phyloP scores from a whole-genome alignment of 2,888 invertebrate species.

The Acrobasis suavella region DNA sequence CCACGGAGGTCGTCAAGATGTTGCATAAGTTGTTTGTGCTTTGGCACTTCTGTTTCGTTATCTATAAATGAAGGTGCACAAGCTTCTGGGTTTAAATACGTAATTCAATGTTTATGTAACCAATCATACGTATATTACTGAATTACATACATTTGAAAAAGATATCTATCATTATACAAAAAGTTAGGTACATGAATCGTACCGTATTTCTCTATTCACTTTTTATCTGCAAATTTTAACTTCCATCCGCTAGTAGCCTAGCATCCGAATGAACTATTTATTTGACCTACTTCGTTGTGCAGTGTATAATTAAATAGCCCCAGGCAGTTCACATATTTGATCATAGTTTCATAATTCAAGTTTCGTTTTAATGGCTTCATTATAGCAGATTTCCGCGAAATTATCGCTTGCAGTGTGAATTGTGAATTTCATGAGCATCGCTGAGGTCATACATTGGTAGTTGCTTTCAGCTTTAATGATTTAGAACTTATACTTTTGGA shows the following conservation, averaged over 20 bases:
- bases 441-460: not conserved
- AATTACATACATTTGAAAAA: too few relatives aligned
- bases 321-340: constrained; percentile 19
- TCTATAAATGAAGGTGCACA: too few relatives aligned
- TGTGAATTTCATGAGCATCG: not conserved
- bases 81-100: too few relatives aligned
- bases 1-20: too few relatives aligned
- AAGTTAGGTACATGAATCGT: too few relatives aligned
- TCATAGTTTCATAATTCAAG: constrained; percentile 17
- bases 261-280: constrained; percentile 17
- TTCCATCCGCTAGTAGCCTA: not conserved
- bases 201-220: not conserved
- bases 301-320: constrained; percentile 22
- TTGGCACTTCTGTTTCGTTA: too few relatives aligned
- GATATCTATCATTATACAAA: too few relatives aligned
- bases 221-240: not conserved
- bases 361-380: constrained; percentile 17
- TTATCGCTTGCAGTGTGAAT: constrained; percentile 3
- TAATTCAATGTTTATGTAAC: too few relatives aligned
- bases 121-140: too few relatives aligned
- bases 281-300: constrained; percentile 15
- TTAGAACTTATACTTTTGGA: too few relatives aligned
- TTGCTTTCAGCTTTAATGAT: not conserved
- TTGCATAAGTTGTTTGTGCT: too few relatives aligned
- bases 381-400: constrained; percentile 7